Base-by-base conservation (phyloP, 2,113 vertebrate genomes). In the Lepidothrix coronata region DNA sequence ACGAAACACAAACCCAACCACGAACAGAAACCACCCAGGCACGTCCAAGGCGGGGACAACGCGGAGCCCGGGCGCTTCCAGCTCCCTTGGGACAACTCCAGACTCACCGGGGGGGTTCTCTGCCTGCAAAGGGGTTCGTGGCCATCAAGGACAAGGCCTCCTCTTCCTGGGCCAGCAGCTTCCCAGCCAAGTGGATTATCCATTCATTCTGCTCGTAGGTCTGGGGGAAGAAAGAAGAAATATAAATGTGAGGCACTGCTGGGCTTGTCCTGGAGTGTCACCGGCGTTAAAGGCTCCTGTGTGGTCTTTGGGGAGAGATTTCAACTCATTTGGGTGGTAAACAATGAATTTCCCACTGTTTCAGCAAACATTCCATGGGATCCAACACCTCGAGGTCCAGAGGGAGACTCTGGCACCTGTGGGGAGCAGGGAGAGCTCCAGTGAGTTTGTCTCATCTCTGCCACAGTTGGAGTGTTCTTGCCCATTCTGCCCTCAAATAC, bases 141-240 rank as follows among this genome's bases (percentile, higher is more conserved):
- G 98, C 98, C 12, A 99, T 95, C 76, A 99, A 96, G 14, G 99
- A 99, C 68, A 99, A 96, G 30, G 98, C 86, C 1, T 87, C 81
- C 30, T 98, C 97, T 10, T 99, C 99, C 7, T 99, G 99, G 62
- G 98, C 98, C 89, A 99, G 97, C 83, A 99, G 98, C 77, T 99
- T 98, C 48, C 99, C 99, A 0, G 99, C 99, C 48, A 99, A 98
- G 92, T 99, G 99, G 94, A 99, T 98, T 78, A 99, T 96, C 99
- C 99, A 99, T 51, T 99, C 99, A 2, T 98, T 99, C 91, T 99
- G 99, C 95, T 99, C 99, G 1, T 99, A 99, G 63, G 99, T 99
- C 99, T 99, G 91, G 12, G 43, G 43, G 55, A 51, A 89, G 51
- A 43, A 82, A 74, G 9, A 31, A 78, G 30, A 68, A 54, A 84